Conservation (phyloP, 1,140 invertebrate species). For the Radopholus similis region DNA sequence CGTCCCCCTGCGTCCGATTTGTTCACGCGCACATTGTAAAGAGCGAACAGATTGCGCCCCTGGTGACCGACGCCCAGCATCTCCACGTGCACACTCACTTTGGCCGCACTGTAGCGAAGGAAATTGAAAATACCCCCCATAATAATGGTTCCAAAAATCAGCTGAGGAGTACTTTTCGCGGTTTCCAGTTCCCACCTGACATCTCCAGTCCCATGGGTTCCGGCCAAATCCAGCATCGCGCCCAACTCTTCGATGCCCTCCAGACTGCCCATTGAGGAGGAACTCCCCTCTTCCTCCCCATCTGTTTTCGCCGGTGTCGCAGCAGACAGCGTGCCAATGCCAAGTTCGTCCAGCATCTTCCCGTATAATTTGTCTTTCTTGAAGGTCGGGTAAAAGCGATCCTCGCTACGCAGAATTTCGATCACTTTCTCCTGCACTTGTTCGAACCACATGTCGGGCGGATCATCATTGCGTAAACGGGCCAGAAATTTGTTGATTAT, state of each 20-base stretch:
- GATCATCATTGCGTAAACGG: slow-evolving; percentile 67
- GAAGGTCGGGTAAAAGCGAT: slow-evolving; percentile 71
- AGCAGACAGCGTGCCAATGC: slow-evolving; percentile 65
- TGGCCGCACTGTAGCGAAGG: no score
- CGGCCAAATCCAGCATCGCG: no score
- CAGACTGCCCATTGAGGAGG: no score
- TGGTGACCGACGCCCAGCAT: slow-evolving; percentile 57
- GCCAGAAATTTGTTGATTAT: slow-evolving; percentile 68
- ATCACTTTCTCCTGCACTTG: slow-evolving; percentile 69
- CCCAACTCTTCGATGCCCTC: no score
- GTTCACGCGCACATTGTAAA: slow-evolving; percentile 79
- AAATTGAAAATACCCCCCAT: no score
- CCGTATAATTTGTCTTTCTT: slow-evolving; percentile 70
- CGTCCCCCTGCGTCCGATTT: slow-evolving; percentile 63
- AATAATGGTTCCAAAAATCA: no score
- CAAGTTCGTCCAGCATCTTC: slow-evolving; percentile 73
- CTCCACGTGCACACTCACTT: slow-evolving; percentile 46
- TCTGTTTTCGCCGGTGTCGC: slow-evolving; percentile 19
- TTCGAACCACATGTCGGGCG: slow-evolving; percentile 77
- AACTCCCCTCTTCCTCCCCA: not conserved
- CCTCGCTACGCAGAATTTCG: slow-evolving; percentile 64
- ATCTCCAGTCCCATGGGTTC: no score
- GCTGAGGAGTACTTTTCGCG: no score
- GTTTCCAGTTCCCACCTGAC: no score
- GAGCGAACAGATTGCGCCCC: slow-evolving; percentile 76